Evolutionary conservation across 2,888 invertebrate species (phyloP), one percentile per base, ranked within the genome.

Genomic region (Drosophila fungiperda): DNA sequence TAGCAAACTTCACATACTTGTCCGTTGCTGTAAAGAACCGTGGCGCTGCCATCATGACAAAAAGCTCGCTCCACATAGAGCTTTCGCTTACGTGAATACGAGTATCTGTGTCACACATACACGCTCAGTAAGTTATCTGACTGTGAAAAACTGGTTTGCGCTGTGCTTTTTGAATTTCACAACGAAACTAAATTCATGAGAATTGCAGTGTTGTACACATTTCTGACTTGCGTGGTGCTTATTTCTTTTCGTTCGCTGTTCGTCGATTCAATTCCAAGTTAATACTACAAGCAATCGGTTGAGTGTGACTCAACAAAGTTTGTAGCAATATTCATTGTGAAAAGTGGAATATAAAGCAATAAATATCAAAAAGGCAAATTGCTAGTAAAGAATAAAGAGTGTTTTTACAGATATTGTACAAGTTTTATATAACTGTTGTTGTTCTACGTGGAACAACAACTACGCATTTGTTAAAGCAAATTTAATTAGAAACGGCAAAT

Each of bases 111-210:
- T 58, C 15, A 5, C 52, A 55, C 69, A 77, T 72, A 73, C 55
- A 59, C 48, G 15, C 49, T 11, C 55, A 68, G 6, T 57, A 61
- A 61, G 48, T 73, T 89, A 85, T 85, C 89, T 85, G 68, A 23
- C 65, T 68, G 71, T 79, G 55, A 61, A 52, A 87, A 83, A 90
- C 87, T 32, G 76, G 87, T 87, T 86, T 78, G 32, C 67, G 20
- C 50, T 50, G 78, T 61, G 89, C 80, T 86, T 91, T 91, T 78
- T 84, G 91, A 91, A 91, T 91, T 91, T 91, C 91, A 91, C 91
- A 91, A 91, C 92, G 80, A 90, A 91, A 85, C 82, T 87, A 87
- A 91, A 90, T 91, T 83, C 86, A 61, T 50, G 48, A 45, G 68
- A 60, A 36, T 45, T 53, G 42, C 71, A 77, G 74, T 78, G 58